These are phyloP conservation scores for Rhinopomastus cyanomelas DNA, from an alignment of 2,113 vertebrate species.

Conservation along the genomic window DNA sequence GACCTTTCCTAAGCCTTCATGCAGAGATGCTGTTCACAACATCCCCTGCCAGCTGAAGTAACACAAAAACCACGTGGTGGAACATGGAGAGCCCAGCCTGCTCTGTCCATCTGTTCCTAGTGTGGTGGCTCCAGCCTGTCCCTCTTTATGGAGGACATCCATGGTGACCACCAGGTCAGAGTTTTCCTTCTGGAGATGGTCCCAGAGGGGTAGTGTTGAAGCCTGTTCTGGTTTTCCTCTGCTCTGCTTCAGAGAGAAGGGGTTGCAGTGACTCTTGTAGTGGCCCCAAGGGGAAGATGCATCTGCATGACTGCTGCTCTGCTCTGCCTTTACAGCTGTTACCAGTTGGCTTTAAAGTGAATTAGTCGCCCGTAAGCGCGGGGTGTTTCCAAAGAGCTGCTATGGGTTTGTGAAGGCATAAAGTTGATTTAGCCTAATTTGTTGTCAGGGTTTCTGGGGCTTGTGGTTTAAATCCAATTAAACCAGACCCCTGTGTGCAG, in stretches of 20 bases:
- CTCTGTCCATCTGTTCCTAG: not conserved
- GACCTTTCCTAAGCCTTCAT: not conserved
- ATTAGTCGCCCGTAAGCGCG: not conserved
- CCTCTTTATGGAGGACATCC: rapidly evolving
- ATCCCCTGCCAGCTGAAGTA: not conserved
- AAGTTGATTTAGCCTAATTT: conserved; percentile 25
- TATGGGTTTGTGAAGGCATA: not conserved
- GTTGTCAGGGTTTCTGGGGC: conserved; percentile 6
- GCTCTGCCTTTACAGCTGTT: not conserved
- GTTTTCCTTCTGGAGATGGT: not conserved
- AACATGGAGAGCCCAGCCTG: not conserved
- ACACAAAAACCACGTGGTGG: not conserved
- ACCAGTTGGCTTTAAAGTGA: conserved; percentile 3
- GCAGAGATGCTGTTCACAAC: not conserved
- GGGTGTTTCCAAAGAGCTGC: not conserved
- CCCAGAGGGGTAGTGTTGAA: not conserved
- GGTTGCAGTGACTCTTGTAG: not conserved
- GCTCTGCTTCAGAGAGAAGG: not conserved
- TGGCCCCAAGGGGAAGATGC: not conserved
- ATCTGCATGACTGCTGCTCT: not conserved
- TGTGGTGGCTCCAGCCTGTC: not conserved
- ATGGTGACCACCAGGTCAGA: not conserved
- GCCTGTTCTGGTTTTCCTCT: not conserved
- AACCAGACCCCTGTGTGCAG: not conserved
- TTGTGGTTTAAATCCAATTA: conserved; percentile 6